phyloP scores from a whole-genome alignment of 2,113 vertebrate genomes.

The Nicator chloris region DNA sequence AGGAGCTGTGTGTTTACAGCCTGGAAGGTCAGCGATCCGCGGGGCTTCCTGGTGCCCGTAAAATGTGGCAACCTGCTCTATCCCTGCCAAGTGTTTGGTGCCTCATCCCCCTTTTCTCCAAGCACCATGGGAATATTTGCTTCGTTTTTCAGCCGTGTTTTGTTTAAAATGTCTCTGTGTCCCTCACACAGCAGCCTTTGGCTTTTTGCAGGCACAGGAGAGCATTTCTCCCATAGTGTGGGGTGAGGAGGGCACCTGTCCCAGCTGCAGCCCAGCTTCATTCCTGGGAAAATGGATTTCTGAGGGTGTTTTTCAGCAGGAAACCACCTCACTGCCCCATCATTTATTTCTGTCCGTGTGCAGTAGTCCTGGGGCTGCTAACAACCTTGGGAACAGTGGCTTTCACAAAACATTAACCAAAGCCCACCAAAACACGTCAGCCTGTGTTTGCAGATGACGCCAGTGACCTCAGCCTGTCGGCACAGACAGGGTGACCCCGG shows the following conservation, averaged over 20 bases:
- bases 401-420: neutral
- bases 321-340: neutral
- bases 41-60: neutral
- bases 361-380: neutral
- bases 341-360: rapidly evolving
- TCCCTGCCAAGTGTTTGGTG: neutral
- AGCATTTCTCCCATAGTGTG: neutral
- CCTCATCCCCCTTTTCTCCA: neutral
- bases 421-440: neutral
- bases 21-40: neutral
- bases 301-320: neutral
- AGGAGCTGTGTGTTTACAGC: neutral
- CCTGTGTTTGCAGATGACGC: neutral
- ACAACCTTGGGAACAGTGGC: neutral
- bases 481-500: neutral
- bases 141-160: neutral
- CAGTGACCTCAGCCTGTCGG: neutral
- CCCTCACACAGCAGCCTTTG: neutral
- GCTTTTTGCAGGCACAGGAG: neutral
- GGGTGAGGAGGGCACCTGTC: neutral
- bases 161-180: neutral
- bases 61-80: neutral
- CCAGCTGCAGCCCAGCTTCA: neutral
- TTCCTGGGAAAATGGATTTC: neutral
- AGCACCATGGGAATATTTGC: neutral